A percentile compares a stretch with the other conserved stretches of the same genome.
phyloP scores from a whole-genome alignment of 1,140 invertebrate species.

The Zaprionus capensis region DNA sequence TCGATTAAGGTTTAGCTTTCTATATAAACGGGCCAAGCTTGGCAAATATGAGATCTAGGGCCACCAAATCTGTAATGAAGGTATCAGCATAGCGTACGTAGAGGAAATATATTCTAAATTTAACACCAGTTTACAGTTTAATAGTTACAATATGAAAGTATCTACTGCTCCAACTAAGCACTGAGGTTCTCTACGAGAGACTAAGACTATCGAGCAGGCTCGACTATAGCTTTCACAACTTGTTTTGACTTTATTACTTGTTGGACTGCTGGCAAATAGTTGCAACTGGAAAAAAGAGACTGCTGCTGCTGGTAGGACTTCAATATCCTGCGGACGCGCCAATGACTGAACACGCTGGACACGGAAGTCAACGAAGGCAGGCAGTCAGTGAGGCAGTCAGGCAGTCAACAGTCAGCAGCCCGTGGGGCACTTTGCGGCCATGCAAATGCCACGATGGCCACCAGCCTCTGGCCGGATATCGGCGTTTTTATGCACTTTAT shows the following conservation, averaged over 20 bases:
- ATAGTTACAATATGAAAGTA: too few species aligned
- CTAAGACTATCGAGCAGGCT: background rate
- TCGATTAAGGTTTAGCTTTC: background rate
- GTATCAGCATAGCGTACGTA: background rate
- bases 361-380: conserved; percentile 2
- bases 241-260: conserved; percentile 28
- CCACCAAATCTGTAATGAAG: background rate
- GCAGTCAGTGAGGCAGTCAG: background rate
- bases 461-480: conserved; percentile 39
- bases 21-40: too few species aligned
- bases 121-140: too few species aligned
- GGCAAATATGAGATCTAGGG: background rate
- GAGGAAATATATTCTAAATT: too few species aligned
- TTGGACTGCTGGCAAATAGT: conserved; percentile 30
- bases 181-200: too few species aligned
- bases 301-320: conserved; percentile 18
- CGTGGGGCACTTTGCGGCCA: conserved; percentile 45
- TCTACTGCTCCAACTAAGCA: too few species aligned
- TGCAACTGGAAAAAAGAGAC: conserved; percentile 7
- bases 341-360: conserved; percentile 10
- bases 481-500: conserved; percentile 56
- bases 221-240: background rate
- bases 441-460: conserved; percentile 41
- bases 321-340: conserved; percentile 44
- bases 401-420: background rate